These are phyloP conservation scores for Chironomus tentans DNA, from an alignment of 2,888 invertebrate genomes.

Conservation along the genomic window DNA sequence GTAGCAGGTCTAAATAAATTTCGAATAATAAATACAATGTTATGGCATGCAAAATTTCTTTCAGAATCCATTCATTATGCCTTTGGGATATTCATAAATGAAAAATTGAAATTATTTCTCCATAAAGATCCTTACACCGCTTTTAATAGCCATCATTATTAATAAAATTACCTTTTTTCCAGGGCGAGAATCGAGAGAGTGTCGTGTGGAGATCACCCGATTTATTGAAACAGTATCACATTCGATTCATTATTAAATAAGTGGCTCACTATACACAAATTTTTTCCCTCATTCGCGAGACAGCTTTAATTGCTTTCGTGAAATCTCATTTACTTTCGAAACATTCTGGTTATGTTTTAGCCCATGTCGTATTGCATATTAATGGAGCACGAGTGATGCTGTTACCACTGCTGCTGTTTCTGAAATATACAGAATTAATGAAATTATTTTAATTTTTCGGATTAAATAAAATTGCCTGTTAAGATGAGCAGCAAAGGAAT, in stretches of 20 bases:
- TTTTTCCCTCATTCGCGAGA: neutral
- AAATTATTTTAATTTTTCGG: slow-evolving; percentile 11
- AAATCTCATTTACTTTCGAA: slow-evolving; percentile 24
- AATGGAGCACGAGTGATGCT: neutral
- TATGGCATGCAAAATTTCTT: no score
- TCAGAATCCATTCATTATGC: no score
- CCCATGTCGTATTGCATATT: neutral
- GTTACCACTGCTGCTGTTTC: neutral
- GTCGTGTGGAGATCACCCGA: slow-evolving; percentile 1
- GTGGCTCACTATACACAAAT: neutral
- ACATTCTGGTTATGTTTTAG: neutral
- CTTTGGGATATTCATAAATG: no score
- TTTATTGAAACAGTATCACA: slow-evolving; percentile 2
- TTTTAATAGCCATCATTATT: neutral
- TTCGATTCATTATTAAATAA: neutral
- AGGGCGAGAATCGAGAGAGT: neutral
- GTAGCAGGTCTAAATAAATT: no score
- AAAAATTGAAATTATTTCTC: no score
- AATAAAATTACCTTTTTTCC: neutral
- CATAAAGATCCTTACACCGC: neutral
- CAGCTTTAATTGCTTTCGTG: slow-evolving; percentile 8
- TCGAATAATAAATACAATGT: no score
- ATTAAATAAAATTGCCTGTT: neutral
- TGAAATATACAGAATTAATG: neutral
- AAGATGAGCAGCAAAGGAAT: neutral